Conservation (phyloP, 2,888 invertebrate species). For the Zhengitettix transpicula region DNA sequence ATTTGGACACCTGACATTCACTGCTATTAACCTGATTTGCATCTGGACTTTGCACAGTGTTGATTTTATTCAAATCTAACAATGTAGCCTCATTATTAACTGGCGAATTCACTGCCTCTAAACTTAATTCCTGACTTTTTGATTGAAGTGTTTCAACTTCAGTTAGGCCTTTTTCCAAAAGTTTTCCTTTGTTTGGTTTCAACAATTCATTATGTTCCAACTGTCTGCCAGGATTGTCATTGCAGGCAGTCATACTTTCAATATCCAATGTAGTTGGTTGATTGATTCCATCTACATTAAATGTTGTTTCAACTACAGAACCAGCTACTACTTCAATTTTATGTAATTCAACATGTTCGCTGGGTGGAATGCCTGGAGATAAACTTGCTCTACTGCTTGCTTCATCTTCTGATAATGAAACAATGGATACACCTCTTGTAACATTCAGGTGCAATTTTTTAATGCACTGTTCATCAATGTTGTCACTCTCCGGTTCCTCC, state of each 20-base stretch:
- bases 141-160: slow-evolving; percentile 3
- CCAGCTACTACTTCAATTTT: slow-evolving; percentile 13
- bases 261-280: slow-evolving; percentile 16
- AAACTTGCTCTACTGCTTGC: slow-evolving; percentile 3
- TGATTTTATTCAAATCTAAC: not conserved
- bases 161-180: slow-evolving; percentile 20
- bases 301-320: not conserved
- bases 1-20: not conserved
- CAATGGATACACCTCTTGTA: slow-evolving; percentile 44
- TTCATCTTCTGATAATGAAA: slow-evolving; percentile 47
- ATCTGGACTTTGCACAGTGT: not conserved
- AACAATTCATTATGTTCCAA: not conserved
- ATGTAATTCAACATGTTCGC: slow-evolving; percentile 12
- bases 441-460: slow-evolving; percentile 16
- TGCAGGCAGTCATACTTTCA: not conserved
- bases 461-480: slow-evolving; percentile 3
- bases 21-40: not conserved
- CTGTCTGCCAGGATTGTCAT: not conserved
- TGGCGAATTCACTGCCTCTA: too few species aligned
- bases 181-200: slow-evolving; percentile 20
- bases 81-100: not conserved
- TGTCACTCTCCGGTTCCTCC: slow-evolving; percentile 34
- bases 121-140: not conserved
- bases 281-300: slow-evolving; percentile 6
- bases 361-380: slow-evolving; percentile 4